Percentiles rank a stretch among this genome's conserved stretches.
Evolutionary conservation across 2,888 invertebrate genomes (phyloP).

Genomic region (Leucania comma): DNA sequence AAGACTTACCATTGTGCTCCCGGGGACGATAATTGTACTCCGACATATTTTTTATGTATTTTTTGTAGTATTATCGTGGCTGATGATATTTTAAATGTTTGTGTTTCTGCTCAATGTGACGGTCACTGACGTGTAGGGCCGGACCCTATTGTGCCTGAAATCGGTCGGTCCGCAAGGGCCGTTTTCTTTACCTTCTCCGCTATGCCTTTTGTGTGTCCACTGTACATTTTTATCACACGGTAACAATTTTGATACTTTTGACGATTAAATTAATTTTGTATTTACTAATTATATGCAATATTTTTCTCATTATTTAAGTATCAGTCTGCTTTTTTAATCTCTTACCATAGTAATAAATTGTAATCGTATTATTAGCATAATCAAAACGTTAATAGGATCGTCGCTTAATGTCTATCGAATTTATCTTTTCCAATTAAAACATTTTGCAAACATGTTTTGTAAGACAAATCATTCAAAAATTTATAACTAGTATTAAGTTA

Average conservation of each 20-base stretch:
- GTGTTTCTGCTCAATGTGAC: slow-evolving; percentile 88
- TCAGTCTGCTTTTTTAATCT: slow-evolving; percentile 2
- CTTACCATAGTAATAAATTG: neutral
- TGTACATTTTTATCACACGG: slow-evolving; percentile 48
- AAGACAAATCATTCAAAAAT: slow-evolving; percentile 6
- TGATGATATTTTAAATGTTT: slow-evolving; percentile 90
- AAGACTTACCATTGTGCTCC: slow-evolving; percentile 82
- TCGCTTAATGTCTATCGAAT: neutral
- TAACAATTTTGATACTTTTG: slow-evolving; percentile 73
- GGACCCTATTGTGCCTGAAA: slow-evolving; percentile 80
- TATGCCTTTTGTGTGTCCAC: slow-evolving; percentile 73
- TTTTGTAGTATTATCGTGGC: slow-evolving; percentile 75
- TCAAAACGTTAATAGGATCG: neutral
- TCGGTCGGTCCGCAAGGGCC: slow-evolving; percentile 77
- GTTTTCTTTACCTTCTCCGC: slow-evolving; percentile 80
- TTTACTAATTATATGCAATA: neutral
- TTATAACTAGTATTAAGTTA: neutral
- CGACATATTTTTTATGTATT: slow-evolving; percentile 72
- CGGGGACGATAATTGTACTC: slow-evolving; percentile 80
- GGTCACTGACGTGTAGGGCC: slow-evolving; percentile 85
- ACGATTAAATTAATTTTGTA: neutral
- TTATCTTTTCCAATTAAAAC: slow-evolving; percentile 23
- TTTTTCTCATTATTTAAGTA: slow-evolving; percentile 1
- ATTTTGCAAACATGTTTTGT: slow-evolving; percentile 17
- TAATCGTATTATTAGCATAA: slow-evolving; percentile 1